A percentile compares a stretch with the other conserved stretches of the same genome.
Evolutionary conservation across 2,888 invertebrate genomes (phyloP).

Genomic region (Slavum lentiscoides): DNA sequence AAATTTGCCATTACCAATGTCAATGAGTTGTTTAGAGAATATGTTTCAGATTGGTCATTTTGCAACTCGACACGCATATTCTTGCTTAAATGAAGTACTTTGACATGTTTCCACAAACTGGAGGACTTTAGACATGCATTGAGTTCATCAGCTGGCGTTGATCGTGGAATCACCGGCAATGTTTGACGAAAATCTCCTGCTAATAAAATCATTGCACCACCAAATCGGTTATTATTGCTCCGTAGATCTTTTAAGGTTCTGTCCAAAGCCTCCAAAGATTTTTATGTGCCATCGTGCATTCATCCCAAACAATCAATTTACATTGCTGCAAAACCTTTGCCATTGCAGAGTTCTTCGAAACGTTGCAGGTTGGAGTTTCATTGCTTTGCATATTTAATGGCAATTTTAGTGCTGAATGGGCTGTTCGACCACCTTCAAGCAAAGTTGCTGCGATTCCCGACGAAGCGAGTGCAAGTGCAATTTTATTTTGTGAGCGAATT

Average conservation of each 20-base stretch:
- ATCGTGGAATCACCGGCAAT: conserved; percentile 55
- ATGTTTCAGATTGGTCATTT: conserved; percentile 27
- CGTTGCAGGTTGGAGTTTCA: no score
- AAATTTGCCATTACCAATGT: conserved; percentile 49
- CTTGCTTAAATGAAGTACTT: conserved; percentile 48
- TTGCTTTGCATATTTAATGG: no score
- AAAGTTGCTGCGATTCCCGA: no score
- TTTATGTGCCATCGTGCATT: conserved; percentile 57
- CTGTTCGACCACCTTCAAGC: no score
- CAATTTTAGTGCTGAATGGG: no score
- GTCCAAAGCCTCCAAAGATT: conserved; percentile 56
- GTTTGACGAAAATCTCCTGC: conserved; percentile 54
- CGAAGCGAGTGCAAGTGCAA: no score
- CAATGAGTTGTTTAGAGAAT: no score
- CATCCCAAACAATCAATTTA: conserved; percentile 57
- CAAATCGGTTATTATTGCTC: no score
- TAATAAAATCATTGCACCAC: conserved; percentile 4
- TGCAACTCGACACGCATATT: conserved; percentile 39
- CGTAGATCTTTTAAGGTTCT: conserved; percentile 54
- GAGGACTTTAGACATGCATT: conserved; percentile 51
- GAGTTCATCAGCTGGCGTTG: conserved; percentile 54
- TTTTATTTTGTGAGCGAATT: no score
- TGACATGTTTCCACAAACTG: conserved; percentile 53
- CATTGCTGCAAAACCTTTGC: conserved; percentile 54
- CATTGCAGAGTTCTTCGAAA: no score